Evolutionary conservation across 37 sponge, comb jelly and placozoan genomes (phyloP), one percentile per base, ranked within the genome.

Genomic region (Beroe ovata): DNA sequence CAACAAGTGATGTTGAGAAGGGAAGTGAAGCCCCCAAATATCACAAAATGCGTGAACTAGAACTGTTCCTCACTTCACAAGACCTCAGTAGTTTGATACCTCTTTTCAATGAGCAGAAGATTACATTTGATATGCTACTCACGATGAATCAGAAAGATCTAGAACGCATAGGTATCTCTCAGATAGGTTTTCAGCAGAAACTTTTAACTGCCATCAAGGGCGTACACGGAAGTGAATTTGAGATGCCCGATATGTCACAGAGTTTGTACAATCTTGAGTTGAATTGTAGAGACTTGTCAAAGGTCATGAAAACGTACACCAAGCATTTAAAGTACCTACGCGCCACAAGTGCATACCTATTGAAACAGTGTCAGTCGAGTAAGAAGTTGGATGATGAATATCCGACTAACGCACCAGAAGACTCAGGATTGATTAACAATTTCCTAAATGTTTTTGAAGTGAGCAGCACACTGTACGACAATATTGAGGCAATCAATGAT

Each of bases 41-140:
- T 62, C 69, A 89, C 26, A 69, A 64, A 59, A 60, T 89, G 26
- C 91, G 94, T 30, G 94, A 94, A 41, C 37, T 94, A 30, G 94
- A 94, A 29, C 62, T 94, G 41, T 94, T 94, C 64, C 90, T 94
- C 34, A 69, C 88, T 22, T 90, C 92, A 29, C 58, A 77, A 64
- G 91, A 92, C 28, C 91, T 94, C 41, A 84, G 90, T 3, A 39
- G 77, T 41, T 88, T 94, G 23, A 88, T 92, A 30, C 63, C 91
- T 0, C 39, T 93, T 25, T 93, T 93, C 88, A 64, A 90, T 61
- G 64, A 38, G 0, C 93, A 91, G 60, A 41, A 62, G 26, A 42
- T 94, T 6, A 89, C 88, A 34, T 94, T 94, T 88, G 32, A 64
- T 3, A 84, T 77, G 33, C 89, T 92, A 38, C 88, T 94, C 20